Evolutionary conservation across 2,113 vertebrate species (phyloP), one percentile per base, ranked within the genome.

Genomic region (Grantiella picta): DNA sequence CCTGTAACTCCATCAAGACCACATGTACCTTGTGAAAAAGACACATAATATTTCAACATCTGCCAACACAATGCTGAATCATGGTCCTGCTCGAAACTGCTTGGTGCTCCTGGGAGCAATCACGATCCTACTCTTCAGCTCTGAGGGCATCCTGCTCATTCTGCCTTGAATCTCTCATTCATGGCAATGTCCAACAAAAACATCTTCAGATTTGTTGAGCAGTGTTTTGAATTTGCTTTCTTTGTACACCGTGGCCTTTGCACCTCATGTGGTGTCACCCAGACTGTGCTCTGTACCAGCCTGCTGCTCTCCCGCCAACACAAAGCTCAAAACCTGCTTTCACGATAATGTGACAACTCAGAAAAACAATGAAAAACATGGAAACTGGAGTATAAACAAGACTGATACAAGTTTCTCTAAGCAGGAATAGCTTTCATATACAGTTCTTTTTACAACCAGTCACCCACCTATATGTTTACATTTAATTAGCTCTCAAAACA

Each of bases 391-490:
- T 66, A 87, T 82, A 87, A 95, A 69, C 50, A 89, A 53, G 38
- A 72, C 36, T 23, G 52, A 73, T 60, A 4, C 0, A 61, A 68
- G 19, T 17, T 65, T 57, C 65, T 89, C 69, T 53, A 85, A 82
- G 65, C 7, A 87, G 42, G 54, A 92, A 69, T 23, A 90, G 25
- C 65, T 91, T 84, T 85, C 47, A 3, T 53, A 72, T 9, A 79
- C 40, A 76, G 50, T 35, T 92, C 28, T 14, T 76, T 86, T 86
- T 69, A 76, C 56, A 92, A 59, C 50, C 11, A 3, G 28, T 89
- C 65, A 79, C 72, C 28, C 89, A 92, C 65, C 77, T 86, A 82
- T 75, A 89, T 72, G 91, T 91, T 94, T 95, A 92, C 18, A 49
- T 87, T 92, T 59, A 69, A 95, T 64, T 71, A 79, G 36, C 33